Percentiles rank a stretch among this genome's conserved stretches.
phyloP scores from a whole-genome alignment of 2,888 invertebrate genomes.

The Hemistola chrysoprasaria region DNA sequence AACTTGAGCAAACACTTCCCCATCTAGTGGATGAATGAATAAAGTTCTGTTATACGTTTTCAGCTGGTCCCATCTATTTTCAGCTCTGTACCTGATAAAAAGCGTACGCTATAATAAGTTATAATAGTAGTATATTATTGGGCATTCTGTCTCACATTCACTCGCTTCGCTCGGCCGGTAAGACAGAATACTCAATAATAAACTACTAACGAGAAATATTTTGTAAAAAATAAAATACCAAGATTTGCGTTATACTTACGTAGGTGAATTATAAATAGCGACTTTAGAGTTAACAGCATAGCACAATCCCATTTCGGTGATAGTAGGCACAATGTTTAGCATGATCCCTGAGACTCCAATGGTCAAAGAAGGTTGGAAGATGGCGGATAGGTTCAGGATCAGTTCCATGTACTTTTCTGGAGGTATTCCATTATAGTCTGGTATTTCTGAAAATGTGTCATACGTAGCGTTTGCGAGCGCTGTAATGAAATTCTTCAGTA shows the following conservation, averaged over 20 bases:
- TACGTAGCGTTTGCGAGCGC: conserved; percentile 82
- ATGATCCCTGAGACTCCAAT: conserved; percentile 79
- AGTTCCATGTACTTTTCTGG: conserved; percentile 82
- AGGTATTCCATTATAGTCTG: conserved; percentile 77
- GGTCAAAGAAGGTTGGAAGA: conserved; percentile 75
- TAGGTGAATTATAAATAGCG: conserved; percentile 81
- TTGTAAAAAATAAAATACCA: not conserved
- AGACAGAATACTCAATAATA: too few relatives aligned
- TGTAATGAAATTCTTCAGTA: conserved; percentile 78
- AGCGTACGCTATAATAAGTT: too few relatives aligned
- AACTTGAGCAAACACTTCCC: conserved; percentile 89
- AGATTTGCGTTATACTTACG: conserved; percentile 67
- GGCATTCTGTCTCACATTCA: too few relatives aligned
- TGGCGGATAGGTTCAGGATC: conserved; percentile 74
- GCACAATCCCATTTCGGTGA: conserved; percentile 87
- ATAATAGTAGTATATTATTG: too few relatives aligned
- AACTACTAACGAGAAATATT: too few relatives aligned
- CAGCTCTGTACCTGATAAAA: conserved; percentile 83
- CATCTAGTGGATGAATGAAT: conserved; percentile 86
- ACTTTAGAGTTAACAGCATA: conserved; percentile 86
- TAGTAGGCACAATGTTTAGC: conserved; percentile 79
- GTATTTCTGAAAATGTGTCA: conserved; percentile 81
- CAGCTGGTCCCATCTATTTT: conserved; percentile 78
- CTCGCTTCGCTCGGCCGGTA: too few relatives aligned
- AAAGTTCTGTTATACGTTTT: conserved; percentile 66